A percentile compares a stretch with the other conserved stretches of the same genome.
phyloP scores from a whole-genome alignment of 1,140 invertebrate genomes.

The Drosophila ercepeae region DNA sequence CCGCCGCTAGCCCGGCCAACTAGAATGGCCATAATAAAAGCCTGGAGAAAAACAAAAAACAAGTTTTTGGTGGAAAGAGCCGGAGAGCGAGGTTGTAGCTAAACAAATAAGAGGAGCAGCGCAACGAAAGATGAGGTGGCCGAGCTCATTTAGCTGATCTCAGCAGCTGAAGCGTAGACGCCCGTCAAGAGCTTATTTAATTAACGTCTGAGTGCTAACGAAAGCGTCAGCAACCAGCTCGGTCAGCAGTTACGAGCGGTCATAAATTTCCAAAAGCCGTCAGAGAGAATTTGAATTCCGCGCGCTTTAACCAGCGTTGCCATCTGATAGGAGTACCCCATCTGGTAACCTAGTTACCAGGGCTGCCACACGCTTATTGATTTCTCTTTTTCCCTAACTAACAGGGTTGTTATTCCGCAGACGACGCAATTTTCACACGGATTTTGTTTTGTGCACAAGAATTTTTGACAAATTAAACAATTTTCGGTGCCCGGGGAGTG shows the following conservation, averaged over 20 bases:
- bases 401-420: constrained; percentile 16
- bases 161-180: constrained; percentile 48
- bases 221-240: constrained; percentile 34
- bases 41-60: constrained; percentile 44
- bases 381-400: background rate
- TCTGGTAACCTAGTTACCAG: background rate
- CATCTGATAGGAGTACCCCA: background rate
- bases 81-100: constrained; percentile 10
- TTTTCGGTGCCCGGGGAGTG: background rate
- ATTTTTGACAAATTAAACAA: constrained; percentile 20
- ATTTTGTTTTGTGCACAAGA: constrained; percentile 61
- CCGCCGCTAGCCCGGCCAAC: constrained; percentile 41
- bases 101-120: constrained; percentile 48
- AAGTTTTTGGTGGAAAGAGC: constrained; percentile 41
- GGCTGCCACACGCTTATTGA: background rate
- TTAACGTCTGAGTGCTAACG: constrained; percentile 60
- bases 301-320: background rate
- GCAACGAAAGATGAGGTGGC: constrained; percentile 7
- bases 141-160: constrained; percentile 56
- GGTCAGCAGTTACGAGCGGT: constrained; percentile 15
- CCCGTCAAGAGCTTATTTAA: constrained; percentile 66
- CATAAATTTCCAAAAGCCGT: constrained; percentile 13
- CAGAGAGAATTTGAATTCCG: constrained; percentile 1
- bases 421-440: constrained; percentile 41
- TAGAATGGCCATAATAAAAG: constrained; percentile 46